Evolutionary conservation across 2,888 invertebrate genomes (phyloP).

Genomic region (Philopedon plagiatum): DNA sequence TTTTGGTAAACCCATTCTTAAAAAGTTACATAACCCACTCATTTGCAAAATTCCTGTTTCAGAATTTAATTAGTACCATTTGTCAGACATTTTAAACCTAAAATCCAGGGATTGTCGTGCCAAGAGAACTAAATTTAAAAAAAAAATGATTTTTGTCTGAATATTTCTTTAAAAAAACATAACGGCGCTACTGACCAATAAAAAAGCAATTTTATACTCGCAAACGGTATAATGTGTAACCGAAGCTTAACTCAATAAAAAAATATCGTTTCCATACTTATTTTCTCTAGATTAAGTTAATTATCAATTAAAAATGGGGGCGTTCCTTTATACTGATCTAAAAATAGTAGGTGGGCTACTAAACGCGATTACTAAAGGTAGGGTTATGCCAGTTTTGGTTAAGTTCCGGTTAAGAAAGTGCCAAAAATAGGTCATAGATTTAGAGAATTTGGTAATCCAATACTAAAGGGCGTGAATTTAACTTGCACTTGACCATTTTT

Average conservation of each 20-base stretch:
- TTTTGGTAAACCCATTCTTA: too few relatives aligned
- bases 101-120: too few relatives aligned
- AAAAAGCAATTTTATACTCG: background rate
- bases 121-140: too few relatives aligned
- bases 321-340: slow-evolving; percentile 11
- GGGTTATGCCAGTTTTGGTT: background rate
- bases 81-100: too few relatives aligned
- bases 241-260: slow-evolving; percentile 37
- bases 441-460: too few relatives aligned
- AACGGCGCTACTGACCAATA: background rate
- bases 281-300: slow-evolving; percentile 42
- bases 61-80: too few relatives aligned
- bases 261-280: slow-evolving; percentile 38
- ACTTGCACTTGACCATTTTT: too few relatives aligned
- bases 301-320: slow-evolving; percentile 41
- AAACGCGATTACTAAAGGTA: background rate
- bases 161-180: too few relatives aligned
- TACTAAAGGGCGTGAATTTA: too few relatives aligned
- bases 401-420: background rate
- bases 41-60: too few relatives aligned
- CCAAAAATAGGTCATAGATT: background rate
- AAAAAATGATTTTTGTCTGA: too few relatives aligned
- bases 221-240: background rate
- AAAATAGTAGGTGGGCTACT: slow-evolving; percentile 6
- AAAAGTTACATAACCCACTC: too few relatives aligned